Conservation (phyloP, 1,140 invertebrate species). For the Agrypnia vestita region DNA sequence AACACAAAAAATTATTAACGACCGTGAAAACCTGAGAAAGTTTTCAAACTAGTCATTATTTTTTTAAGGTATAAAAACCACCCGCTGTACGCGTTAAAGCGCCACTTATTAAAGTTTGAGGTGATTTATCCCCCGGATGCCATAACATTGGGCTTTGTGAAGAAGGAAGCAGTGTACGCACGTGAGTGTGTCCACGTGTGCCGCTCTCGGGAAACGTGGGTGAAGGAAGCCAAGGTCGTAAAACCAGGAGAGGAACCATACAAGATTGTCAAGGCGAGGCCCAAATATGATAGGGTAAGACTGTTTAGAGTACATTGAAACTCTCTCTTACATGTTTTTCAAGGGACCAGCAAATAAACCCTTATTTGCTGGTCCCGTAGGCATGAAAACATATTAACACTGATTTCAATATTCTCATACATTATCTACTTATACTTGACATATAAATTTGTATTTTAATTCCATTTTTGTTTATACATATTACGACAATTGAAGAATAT, state of each 20-base stretch:
- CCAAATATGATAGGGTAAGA: conserved; percentile 89
- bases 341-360: too few species aligned
- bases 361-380: too few species aligned
- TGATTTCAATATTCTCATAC: too few species aligned
- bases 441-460: too few species aligned
- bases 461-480: too few species aligned
- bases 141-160: conserved; percentile 87
- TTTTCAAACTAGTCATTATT: not conserved
- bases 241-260: conserved; percentile 89
- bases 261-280: conserved; percentile 94
- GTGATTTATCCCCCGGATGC: conserved; percentile 95
- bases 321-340: too few species aligned
- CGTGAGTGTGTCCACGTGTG: conserved; percentile 90
- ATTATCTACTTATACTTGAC: too few species aligned
- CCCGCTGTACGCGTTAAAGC: conserved; percentile 90
- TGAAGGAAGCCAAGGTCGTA: conserved; percentile 91
- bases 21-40: not conserved
- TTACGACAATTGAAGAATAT: too few species aligned
- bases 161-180: conserved; percentile 91
- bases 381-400: too few species aligned
- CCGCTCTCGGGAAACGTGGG: conserved; percentile 90
- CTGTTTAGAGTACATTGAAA: not conserved
- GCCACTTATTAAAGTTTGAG: conserved; percentile 97
- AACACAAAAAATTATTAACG: too few species aligned
- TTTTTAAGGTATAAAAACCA: conserved; percentile 89